Evolutionary conservation across 2,888 invertebrate species (phyloP), one percentile per base, ranked within the genome.

Genomic region (Eupithecia subumbrata): DNA sequence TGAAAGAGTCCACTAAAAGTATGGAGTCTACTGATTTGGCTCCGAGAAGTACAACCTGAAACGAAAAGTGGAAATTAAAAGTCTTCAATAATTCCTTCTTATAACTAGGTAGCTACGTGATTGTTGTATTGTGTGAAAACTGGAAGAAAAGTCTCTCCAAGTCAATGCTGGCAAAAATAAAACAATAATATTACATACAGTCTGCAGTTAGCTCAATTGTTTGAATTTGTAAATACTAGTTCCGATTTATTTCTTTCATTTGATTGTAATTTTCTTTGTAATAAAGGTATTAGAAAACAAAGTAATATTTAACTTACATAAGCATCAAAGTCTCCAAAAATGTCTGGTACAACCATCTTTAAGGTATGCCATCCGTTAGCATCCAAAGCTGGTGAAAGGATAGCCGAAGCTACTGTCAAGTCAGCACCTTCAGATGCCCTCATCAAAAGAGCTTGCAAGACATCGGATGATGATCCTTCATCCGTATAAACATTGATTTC

Each of bases 401-500:
- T 34, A 34, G 34, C 34, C 11, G 34, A 34, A 18, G 66, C 34
- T 18, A 66, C 8, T 11, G 18, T 11, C 5, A 2, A 18, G 37
- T 66, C 66, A 11, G 11, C 18, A 18, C 11, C 37, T n/a, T 63
- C 30, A 25, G 16, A 30, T 18, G n/a, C 4, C 34, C 2, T 37
- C 66, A 66, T 66, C 18, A 66, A 8, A 18, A 66, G 34, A 30
- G 34, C 66, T 11, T 34, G 66, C 34, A 63, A 30, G 7, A n/a
- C 30, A 37, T 66, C 37, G 37, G 63, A 63, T 7, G 34, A 25
- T 4, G 37, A 18, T 37, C 9, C 11, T 11, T 37, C 66, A 66
- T 66, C 66, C 66, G 37, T 66, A 34, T 18, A 66, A 18, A 66
- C 34, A 18, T 66, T 66, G 66, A 66, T 18, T 37, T 66, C 37